Evolutionary conservation across 2,797 vertebrate genomes (phyloP).

Genomic region (Coccyzus lansbergi): DNA sequence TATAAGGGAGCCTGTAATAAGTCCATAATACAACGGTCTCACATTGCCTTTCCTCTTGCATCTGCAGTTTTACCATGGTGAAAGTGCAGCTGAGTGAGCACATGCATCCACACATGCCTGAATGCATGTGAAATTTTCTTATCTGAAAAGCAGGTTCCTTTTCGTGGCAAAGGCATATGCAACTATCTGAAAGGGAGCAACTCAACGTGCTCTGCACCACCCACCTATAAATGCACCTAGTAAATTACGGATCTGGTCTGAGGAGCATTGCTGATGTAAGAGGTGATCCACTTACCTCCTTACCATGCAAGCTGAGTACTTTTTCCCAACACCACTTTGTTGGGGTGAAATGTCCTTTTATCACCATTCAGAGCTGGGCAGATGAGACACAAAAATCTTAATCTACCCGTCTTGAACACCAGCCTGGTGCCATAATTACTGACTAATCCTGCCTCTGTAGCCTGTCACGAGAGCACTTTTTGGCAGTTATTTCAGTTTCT

Average conservation of each 20-base stretch:
- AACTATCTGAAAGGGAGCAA: background rate
- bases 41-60: background rate
- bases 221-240: background rate
- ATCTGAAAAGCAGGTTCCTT: background rate
- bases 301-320: background rate
- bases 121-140: background rate
- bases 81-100: background rate
- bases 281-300: background rate
- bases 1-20: background rate
- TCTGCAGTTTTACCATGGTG: background rate
- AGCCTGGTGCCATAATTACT: constrained; percentile 16
- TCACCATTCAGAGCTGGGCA: background rate
- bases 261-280: background rate
- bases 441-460: constrained; percentile 43
- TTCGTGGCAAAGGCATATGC: background rate
- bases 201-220: background rate
- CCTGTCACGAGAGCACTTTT: constrained; percentile 27
- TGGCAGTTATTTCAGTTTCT: constrained; percentile 31
- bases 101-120: accelerated
- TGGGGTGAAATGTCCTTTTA: background rate
- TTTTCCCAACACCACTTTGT: background rate
- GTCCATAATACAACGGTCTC: background rate
- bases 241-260: background rate
- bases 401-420: background rate
- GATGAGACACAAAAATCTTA: background rate